phyloP scores from a whole-genome alignment of 2,113 vertebrate species.

The Leptobrachium leishanense region DNA sequence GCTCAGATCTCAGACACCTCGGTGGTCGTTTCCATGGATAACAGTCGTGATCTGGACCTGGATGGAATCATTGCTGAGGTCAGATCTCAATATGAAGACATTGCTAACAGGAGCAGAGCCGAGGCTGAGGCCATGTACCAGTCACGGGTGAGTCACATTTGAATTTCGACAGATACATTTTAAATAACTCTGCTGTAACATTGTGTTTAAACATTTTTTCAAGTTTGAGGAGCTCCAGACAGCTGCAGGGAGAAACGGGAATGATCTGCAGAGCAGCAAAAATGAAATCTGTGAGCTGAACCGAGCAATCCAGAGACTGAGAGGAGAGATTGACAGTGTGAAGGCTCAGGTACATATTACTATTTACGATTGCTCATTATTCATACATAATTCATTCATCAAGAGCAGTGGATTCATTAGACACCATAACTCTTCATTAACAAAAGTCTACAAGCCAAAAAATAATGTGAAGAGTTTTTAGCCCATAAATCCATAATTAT shows the following conservation, averaged over 20 bases:
- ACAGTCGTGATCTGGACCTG: slow-evolving; percentile 82
- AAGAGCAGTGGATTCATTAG: no score
- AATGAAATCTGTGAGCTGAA: slow-evolving; percentile 25
- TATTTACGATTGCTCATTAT: no score
- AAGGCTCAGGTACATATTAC: slow-evolving; percentile 14
- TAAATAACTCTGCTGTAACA: not conserved
- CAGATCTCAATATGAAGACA: slow-evolving; percentile 84
- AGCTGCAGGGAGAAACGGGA: slow-evolving; percentile 31
- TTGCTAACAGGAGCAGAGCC: slow-evolving; percentile 75
- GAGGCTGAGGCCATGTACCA: slow-evolving; percentile 88
- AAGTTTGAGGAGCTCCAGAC: slow-evolving; percentile 24
- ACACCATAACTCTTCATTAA: no score
- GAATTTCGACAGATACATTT: not conserved
- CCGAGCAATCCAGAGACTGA: slow-evolving; percentile 16
- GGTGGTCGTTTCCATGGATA: slow-evolving; percentile 87
- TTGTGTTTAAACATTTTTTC: not conserved
- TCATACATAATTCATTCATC: no score
- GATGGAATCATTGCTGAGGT: slow-evolving; percentile 81
- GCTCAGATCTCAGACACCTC: slow-evolving; percentile 80
- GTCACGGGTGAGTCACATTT: slow-evolving; percentile 17
- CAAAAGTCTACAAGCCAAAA: no score
- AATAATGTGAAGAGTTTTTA: no score
- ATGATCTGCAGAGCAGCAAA: slow-evolving; percentile 31
- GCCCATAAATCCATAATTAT: no score
- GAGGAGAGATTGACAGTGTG: slow-evolving; percentile 18